Base-by-base conservation (phyloP, 2,888 invertebrate species). In the Hipparchia sbordonii region DNA sequence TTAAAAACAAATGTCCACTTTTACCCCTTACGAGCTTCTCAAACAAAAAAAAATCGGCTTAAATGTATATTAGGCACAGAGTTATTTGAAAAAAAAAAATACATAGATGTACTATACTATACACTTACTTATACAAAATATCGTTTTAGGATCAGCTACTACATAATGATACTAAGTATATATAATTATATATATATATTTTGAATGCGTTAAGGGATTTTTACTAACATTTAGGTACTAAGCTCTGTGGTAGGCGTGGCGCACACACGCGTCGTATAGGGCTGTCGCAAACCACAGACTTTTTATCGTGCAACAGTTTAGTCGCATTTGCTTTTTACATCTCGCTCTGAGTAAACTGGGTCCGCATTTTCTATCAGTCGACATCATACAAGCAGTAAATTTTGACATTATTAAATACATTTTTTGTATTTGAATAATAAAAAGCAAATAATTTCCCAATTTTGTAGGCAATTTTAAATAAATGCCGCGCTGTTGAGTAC, bases 131-230 rank as follows among this genome's bases (percentile, higher is more conserved):
- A 88, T 90, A 91, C 87, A 89, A 86, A 52, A 87, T 82, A 84
- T 87, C 85, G 86, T 86, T 85, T 85, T 89, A 89, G 89, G 85
- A 87, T 84, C 91, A 88, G 90, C 90, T 90, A 88, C 84, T 86
- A 82, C 86, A 87, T 86, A 73, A 74, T 67, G 76, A 65, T 65
- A 77, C 85, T 90, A 65, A 65, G 51, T 52, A 65, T 65, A 65
- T 65, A 89, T 90, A 88, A 86, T 85, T 82, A 82, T 88, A 87
- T 90, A 89, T 91, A 92, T 92, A 92, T 93, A 92, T 93, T 89
- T 92, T 91, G 92, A 92, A 92, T 91, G 90, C 84, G 91, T 92
- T 91, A 92, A 92, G 91, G 89, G 87, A 91, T 92, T 92, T 93
- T 92, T 92, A 93, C 92, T 93, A 93, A 93, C 91, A 91, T 87